Base-by-base conservation (phyloP, 92 coral and sea anemone species). In the Paragorgia papillata region DNA sequence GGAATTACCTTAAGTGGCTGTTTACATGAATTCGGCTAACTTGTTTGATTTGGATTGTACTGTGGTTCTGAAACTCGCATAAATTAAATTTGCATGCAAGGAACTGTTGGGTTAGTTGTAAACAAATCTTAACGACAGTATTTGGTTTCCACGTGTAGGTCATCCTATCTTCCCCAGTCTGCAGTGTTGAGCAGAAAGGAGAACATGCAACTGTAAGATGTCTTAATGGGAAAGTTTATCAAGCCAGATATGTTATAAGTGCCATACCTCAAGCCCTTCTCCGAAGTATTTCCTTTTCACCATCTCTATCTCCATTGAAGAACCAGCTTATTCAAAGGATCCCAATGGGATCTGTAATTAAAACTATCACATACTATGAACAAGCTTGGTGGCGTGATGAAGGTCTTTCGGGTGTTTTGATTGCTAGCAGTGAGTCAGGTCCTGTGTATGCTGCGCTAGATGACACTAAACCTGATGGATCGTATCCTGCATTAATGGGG, bases 401-500 rank as follows among this genome's bases (percentile, higher is more conserved):
- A 46, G 94, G 97, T 3, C 78, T 93, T 20, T 86, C 75, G 79
- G 97, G 97, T 3, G 80, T 79, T 28, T 51, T 90, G 14, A 87
- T 93, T 62, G 88, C 90, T 12, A 71, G 44, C 53, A 75, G 88
- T 37, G 95, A 91, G 24, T 88, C 90, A 31, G 89, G 99, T 67
- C 99, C 99, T 10, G 92, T 92, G 20, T 91, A 91, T 77, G 95
- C 89, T 25, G 85, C 92, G n/a, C 80, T 89, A 9, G 99, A 95
- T 77, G 97, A 95, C 32, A 86, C 97, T 7, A 94, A 95, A 58
- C 99, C 99, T 12, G 99, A 95, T 80, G 99, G 96, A 30, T 84
- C 92, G 5, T 83, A 91, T 55, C 99, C 99, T 51, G 99, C 99
- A 14, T 76, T 95, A 57, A 95, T 95, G 99, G 96, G 97, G 99